Percentiles rank a stretch among this genome's conserved stretches.
phyloP scores from a whole-genome alignment of 2,797 vertebrate species.

The Limosa lapponica region DNA sequence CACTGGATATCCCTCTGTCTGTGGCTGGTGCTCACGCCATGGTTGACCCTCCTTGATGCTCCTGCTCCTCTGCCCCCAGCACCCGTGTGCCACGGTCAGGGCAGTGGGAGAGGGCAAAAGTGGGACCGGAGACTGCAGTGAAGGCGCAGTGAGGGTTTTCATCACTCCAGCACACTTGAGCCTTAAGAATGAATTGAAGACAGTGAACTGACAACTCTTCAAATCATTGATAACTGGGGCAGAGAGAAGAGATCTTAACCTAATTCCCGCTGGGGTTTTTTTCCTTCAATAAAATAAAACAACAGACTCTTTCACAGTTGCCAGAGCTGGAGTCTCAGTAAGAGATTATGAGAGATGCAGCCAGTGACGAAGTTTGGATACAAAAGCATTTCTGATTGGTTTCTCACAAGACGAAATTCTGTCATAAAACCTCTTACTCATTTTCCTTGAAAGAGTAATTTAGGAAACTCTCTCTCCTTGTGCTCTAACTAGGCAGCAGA shows the following conservation, averaged over 20 bases:
- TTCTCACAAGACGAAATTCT: background rate
- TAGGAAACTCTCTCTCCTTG: conserved; percentile 40
- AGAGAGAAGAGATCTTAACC: background rate
- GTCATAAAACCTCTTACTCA: conserved; percentile 25
- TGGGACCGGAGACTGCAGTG: background rate
- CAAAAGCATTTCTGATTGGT: conserved; percentile 44
- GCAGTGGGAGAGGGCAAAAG: background rate
- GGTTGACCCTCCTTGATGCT: background rate
- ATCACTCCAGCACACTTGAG: background rate
- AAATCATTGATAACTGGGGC: background rate
- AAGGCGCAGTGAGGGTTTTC: background rate
- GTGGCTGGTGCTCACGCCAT: background rate
- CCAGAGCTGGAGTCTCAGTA: background rate
- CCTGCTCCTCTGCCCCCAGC: too few relatives aligned
- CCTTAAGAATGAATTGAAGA: conserved; percentile 5
- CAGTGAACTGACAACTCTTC: background rate
- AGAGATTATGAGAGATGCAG: conserved; percentile 8
- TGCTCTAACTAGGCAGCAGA: conserved; percentile 44
- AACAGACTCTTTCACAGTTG: conserved; percentile 21
- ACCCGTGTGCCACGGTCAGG: too few relatives aligned
- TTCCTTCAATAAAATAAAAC: background rate
- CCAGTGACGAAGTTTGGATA: background rate
- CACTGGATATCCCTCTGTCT: background rate
- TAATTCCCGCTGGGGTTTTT: background rate
- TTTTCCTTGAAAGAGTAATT: conserved; percentile 48